Evolutionary conservation across 2,797 vertebrate genomes (phyloP).

Genomic region (Bradypodion pumilum): DNA sequence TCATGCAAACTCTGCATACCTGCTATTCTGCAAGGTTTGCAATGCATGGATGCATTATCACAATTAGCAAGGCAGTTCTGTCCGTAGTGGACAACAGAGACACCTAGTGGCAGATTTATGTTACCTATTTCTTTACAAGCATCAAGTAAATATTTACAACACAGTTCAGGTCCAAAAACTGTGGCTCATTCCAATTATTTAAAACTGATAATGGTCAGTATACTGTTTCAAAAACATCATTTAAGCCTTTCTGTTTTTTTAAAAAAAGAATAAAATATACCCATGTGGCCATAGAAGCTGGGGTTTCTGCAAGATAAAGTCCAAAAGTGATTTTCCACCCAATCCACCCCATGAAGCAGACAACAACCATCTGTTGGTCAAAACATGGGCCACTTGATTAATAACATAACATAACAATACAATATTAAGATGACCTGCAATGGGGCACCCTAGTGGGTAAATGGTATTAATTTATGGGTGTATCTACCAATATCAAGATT

Average conservation of each 20-base stretch:
- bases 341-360: no score
- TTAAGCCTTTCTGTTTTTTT: no score
- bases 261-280: background rate
- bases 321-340: background rate
- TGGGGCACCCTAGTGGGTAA: no score
- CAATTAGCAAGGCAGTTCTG: background rate
- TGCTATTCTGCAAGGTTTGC: background rate
- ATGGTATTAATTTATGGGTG: no score
- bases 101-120: slow-evolving; percentile 12
- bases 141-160: background rate
- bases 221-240: background rate
- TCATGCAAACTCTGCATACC: background rate
- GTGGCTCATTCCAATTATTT: background rate
- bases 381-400: no score
- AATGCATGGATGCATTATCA: background rate
- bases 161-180: background rate
- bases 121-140: background rate
- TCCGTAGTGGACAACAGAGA: slow-evolving; percentile 8
- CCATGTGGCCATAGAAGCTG: background rate
- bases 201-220: background rate
- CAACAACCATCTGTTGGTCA: no score
- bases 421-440: no score
- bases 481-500: no score
- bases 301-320: background rate
- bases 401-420: no score